Evolutionary conservation across 2,113 vertebrate species (phyloP).

Genomic region (Steatornis caripensis): DNA sequence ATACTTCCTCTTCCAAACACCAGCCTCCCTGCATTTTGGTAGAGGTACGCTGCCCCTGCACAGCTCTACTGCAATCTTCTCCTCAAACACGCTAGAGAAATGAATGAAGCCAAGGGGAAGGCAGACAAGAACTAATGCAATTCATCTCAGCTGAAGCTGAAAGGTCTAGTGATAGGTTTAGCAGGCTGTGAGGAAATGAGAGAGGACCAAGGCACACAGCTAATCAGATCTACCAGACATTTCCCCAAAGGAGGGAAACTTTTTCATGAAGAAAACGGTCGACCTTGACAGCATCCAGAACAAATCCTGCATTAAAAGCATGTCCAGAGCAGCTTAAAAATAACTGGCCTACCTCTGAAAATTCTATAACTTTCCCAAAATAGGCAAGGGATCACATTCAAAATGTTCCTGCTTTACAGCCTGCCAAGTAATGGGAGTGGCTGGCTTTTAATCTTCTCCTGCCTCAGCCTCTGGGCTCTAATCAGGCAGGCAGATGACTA

Average conservation of each 20-base stretch:
- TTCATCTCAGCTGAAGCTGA: constrained; percentile 11
- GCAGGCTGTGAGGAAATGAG: background rate
- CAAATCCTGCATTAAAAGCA: constrained; percentile 15
- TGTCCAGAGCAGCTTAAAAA: constrained; percentile 51
- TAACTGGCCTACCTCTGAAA: constrained; percentile 57
- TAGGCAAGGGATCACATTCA: constrained; percentile 36
- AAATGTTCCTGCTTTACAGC: constrained; percentile 6
- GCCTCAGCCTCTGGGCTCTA: background rate
- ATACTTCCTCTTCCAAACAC: background rate
- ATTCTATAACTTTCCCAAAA: constrained; percentile 47
- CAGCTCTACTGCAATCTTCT: background rate
- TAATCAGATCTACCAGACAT: constrained; percentile 41
- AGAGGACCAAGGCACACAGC: background rate
- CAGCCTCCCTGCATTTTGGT: background rate
- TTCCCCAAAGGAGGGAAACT: background rate
- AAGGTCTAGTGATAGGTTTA: background rate
- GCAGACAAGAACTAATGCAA: background rate
- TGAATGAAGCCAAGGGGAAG: background rate
- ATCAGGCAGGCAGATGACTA: background rate
- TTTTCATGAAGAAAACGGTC: background rate
- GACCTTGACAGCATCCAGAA: constrained; percentile 53
- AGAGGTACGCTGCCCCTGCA: background rate
- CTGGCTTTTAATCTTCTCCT: background rate
- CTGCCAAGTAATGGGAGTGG: background rate
- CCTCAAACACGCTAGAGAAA: background rate